Percentiles rank a stretch among this genome's conserved stretches.
Conservation (phyloP, 2,797 vertebrate species). For the Chanos chanos region DNA sequence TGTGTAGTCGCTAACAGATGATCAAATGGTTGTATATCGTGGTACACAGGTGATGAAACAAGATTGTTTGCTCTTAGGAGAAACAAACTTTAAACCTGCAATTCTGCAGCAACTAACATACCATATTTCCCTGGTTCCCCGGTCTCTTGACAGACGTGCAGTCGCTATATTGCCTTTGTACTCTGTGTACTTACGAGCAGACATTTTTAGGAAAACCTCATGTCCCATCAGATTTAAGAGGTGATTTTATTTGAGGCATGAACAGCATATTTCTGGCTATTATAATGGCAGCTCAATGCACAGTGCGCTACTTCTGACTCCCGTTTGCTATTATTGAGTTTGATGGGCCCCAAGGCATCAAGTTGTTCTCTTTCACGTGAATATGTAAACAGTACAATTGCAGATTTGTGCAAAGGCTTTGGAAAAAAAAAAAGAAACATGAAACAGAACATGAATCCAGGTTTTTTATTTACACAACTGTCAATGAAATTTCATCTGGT, state of each 20-base stretch:
- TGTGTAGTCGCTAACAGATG: too few relatives aligned
- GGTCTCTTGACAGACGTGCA: too few relatives aligned
- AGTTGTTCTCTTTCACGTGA: conserved; percentile 55
- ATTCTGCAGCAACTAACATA: too few relatives aligned
- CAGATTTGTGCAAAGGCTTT: conserved; percentile 41
- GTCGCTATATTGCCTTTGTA: conserved; percentile 56
- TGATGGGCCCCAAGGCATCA: conserved; percentile 40
- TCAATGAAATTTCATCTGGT: background rate
- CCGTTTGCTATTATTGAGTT: conserved; percentile 49
- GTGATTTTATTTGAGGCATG: conserved; percentile 60
- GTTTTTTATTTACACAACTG: conserved; percentile 26
- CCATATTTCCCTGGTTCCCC: too few relatives aligned
- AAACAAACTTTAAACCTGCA: too few relatives aligned
- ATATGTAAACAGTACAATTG: conserved; percentile 57
- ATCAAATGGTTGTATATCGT: too few relatives aligned
- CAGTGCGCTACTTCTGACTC: conserved; percentile 36
- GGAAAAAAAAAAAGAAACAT: conserved; percentile 23
- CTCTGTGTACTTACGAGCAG: conserved; percentile 53
- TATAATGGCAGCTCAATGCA: conserved; percentile 28
- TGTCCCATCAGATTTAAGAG: conserved; percentile 63
- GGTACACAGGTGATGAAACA: too few relatives aligned
- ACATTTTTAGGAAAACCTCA: conserved; percentile 55
- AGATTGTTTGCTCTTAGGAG: too few relatives aligned
- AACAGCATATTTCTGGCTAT: conserved; percentile 51
- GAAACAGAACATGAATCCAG: conserved; percentile 28